Base-by-base conservation (phyloP, 2,888 invertebrate genomes). In the Ennomos fuscantarius region DNA sequence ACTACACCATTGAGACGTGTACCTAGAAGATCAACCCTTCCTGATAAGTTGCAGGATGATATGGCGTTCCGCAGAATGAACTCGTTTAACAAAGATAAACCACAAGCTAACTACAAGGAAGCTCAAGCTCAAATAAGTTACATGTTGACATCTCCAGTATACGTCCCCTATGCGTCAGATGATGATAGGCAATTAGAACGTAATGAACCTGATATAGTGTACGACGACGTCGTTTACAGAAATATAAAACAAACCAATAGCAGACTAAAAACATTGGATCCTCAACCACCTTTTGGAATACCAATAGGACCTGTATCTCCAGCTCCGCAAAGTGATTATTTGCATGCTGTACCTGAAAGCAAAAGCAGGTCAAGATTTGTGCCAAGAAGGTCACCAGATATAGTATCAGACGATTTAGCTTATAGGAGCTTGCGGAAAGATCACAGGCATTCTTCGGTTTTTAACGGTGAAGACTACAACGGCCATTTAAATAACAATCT, bases 231-330 rank as follows among this genome's bases (percentile, higher is more conserved):
- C 9, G 95, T 96, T 34, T 97, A 95, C 78, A 94, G 97, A 68
- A 97, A 95, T 76, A 94, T 97, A 59, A 95, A 95, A 74, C 94
- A 96, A 78, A 95, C 95, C 9, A 97, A 97, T 71, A 95, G 94
- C 76, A 93, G 93, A 44, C 84, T 95, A 40, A 95, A 95, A 80
- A 94, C 95, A 8, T 77, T 94, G 2, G 97, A 97, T 50, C 96
- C 96, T 11, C 98, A 98, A 77, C 97, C 97, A 36, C 97, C 96
- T 1, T 98, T 98, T 80, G 98, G 98, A 13, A 98, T 98, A 75
- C 98, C 98, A 0, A 82, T 97, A 36, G 96, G 97, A 1, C 97
- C 97, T 9, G 95, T 97, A 15, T 94, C 96, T 0, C 95, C 95
- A 1, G 96, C 97, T 6, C 94, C 97, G 0, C 95, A 95, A 60